Evolutionary conservation across 2,888 invertebrate species (phyloP), one percentile per base, ranked within the genome.

Genomic region (Diaphora mendica): DNA sequence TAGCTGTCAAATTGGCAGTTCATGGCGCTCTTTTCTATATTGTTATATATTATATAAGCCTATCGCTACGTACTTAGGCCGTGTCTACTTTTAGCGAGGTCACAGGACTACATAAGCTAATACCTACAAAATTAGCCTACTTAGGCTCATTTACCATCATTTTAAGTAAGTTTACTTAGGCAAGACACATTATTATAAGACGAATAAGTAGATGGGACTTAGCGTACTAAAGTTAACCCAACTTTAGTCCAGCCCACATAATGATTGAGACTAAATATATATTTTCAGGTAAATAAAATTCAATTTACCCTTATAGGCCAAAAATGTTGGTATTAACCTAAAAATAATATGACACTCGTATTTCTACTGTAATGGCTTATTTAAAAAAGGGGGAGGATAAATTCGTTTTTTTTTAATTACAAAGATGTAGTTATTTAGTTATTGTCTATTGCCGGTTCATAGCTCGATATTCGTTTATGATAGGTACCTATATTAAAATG

Each of bases 51-150:
- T 78, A 79, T 44, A 79, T 76, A 70, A 78, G 15, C 69, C 62
- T 75, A 78, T 79, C 68, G n/a, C 85, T 86, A 87, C 75, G 71
- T 72, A 71, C 71, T 88, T 88, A 88, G 88, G 88, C 88, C 88
- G 84, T 77, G 65, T 83, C 88, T 87, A 88, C 86, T 79, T 76
- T 71, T 70, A 76, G 72, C 71, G 71, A 68, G 82, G 65, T 73
- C 59, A 79, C 11, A 23, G 9, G 20, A 26, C 23, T 42, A 30
- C 20, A 23, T 62, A 15, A 55, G 42, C 26, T 44, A 30, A 70
- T 20, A 42, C 20, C 62, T 62, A 23, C 30, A 30, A 17, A 20
- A 42, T 44, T 26, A 13, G 23, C 26, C n/a, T 11, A 42, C 59
- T 17, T n/a, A 20, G 51, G 51, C 23, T 13, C 0, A 33, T 11